phyloP scores from a whole-genome alignment of 1,140 invertebrate genomes.

The Capitella teleta region DNA sequence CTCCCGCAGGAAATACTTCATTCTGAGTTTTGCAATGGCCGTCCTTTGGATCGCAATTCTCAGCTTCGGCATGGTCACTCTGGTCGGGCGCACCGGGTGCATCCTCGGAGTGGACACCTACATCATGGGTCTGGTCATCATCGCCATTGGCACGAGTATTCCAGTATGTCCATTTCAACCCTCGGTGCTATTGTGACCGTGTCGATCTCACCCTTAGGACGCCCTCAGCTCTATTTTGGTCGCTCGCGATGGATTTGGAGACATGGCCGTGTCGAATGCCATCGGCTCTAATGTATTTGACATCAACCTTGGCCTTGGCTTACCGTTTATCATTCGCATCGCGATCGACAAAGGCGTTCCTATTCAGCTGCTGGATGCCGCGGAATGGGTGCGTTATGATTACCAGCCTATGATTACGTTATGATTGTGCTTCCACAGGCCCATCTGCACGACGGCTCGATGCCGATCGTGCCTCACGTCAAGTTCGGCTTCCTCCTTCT shows the following conservation, averaged over 20 bases:
- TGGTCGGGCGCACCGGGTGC: slow-evolving; percentile 26
- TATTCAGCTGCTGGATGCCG: slow-evolving; percentile 5
- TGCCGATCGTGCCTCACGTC: slow-evolving; percentile 12
- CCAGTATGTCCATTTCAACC: slow-evolving; percentile 16
- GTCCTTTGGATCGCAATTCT: slow-evolving; percentile 12
- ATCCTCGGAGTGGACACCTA: slow-evolving; percentile 23
- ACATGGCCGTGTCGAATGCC: slow-evolving; percentile 16
- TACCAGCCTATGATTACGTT: background rate
- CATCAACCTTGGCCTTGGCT: slow-evolving; percentile 13
- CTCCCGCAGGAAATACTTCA: slow-evolving; percentile 12
- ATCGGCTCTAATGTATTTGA: slow-evolving; percentile 18
- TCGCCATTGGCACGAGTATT: slow-evolving; percentile 34
- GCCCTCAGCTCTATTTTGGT: slow-evolving; percentile 14
- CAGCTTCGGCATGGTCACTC: slow-evolving; percentile 13
- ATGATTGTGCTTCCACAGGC: too few relatives aligned
- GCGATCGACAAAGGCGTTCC: slow-evolving; percentile 9
- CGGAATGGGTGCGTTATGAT: slow-evolving; percentile 5
- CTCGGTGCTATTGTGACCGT: background rate
- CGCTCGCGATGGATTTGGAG: slow-evolving; percentile 10
- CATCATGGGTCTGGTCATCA: slow-evolving; percentile 35
- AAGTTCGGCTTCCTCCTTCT: slow-evolving; percentile 15
- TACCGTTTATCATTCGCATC: slow-evolving; percentile 15
- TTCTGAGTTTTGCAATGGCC: slow-evolving; percentile 11
- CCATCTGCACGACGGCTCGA: background rate
- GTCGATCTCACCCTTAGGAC: slow-evolving; percentile 5